Base-by-base conservation (phyloP, 1,140 invertebrate species). In the Sinonovacula constricta region DNA sequence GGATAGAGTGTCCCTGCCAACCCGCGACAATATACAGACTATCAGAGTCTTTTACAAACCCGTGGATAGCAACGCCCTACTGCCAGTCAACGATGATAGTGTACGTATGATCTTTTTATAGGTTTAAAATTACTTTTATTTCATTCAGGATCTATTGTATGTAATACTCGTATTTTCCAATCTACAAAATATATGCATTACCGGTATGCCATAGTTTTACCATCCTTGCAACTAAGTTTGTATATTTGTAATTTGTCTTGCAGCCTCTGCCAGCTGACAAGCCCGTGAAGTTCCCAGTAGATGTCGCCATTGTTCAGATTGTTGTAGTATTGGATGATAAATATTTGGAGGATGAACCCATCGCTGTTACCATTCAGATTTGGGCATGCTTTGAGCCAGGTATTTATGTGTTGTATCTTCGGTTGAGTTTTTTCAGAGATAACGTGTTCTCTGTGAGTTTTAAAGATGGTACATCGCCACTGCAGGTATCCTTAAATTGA, bases 301-400 rank as follows among this genome's bases (percentile, higher is more conserved):
- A 68, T 33, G 26, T 67, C 0, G 54, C 66, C 1, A 39, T 78
- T 26, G 59, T 30, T 7, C 75, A 59, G 10, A 49, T 78, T 15
- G 49, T 78, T 1, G 49, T 69, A n/a, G 28, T 34, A 10, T 56
- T 78, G 10, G 75, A 62, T n/a, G 66, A 78, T 12, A 78, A 78
- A 53, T 60, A 62, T 22, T 62, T 63, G 1, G 31, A 39, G 28
- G 33, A 36, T 18, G 67, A 78, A 18, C 54, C 66, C 10, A 69
- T 78, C 28, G 26, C 18, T n/a, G 69, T 78, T n/a, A 69, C 75
- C 15, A 5, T 78, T 1, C 14, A 69, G 15, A 62, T 78, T n/a
- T 69, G 67, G 75, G 75, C 56, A 51, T 78, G 75, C 57, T 78
- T 78, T 51, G 66, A 57, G 5, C 62, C 45, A 66, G 72, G 72